Percentiles rank a stretch among this genome's conserved stretches.
Conservation (phyloP, 2,113 vertebrate species). For the Macrotus californicus region DNA sequence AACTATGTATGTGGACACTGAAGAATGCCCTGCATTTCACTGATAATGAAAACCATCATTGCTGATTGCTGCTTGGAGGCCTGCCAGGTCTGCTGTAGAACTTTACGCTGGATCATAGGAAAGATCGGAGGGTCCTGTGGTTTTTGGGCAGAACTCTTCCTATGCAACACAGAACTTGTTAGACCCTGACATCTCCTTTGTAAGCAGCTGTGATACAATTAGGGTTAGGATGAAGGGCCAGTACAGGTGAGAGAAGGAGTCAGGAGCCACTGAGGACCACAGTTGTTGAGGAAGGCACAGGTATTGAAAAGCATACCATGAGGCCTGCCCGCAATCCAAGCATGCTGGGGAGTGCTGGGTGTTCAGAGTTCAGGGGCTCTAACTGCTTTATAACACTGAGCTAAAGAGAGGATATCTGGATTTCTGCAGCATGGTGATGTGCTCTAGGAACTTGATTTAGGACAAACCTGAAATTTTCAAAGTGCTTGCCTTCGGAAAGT, state of each 20-base stretch:
- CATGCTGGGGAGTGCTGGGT: neutral
- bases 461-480: neutral
- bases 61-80: neutral
- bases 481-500: neutral
- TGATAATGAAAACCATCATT: neutral
- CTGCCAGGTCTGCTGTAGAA: neutral
- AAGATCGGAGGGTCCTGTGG: neutral
- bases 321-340: neutral
- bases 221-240: neutral
- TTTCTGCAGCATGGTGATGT: neutral
- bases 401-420: neutral
- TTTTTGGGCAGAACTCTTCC: neutral
- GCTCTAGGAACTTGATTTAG: neutral
- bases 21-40: neutral
- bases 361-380: neutral
- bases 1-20: neutral
- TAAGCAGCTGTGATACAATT: neutral
- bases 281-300: neutral
- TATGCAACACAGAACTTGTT: neutral
- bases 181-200: neutral
- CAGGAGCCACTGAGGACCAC: neutral
- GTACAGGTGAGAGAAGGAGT: neutral
- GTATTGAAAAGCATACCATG: neutral
- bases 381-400: neutral
- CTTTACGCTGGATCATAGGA: neutral